Conservation (phyloP, 2,113 vertebrate species). For the Petaurus breviceps region DNA sequence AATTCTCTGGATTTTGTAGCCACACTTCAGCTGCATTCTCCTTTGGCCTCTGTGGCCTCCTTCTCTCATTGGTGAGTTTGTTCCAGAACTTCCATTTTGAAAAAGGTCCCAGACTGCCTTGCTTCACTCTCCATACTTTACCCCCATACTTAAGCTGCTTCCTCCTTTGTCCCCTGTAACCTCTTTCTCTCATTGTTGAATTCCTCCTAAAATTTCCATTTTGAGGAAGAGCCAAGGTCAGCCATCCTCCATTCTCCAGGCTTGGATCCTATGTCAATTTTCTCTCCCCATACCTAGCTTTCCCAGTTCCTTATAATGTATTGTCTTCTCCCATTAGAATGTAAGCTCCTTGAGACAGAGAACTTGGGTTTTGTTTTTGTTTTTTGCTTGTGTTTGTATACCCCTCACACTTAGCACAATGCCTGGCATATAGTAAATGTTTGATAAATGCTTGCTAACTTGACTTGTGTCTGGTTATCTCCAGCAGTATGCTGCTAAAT, state of each 20-base stretch:
- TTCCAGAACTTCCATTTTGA: neutral
- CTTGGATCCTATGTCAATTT: neutral
- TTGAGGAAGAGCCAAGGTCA: neutral
- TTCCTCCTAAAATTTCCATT: neutral
- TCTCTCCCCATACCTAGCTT: neutral
- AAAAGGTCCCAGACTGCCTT: neutral
- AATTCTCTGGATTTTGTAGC: neutral
- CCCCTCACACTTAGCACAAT: neutral
- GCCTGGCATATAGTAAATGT: neutral
- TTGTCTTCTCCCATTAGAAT: neutral
- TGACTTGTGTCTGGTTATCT: neutral
- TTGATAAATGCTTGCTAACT: neutral
- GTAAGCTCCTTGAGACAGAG: neutral
- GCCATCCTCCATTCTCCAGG: neutral
- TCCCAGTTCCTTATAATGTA: neutral
- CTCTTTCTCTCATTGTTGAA: neutral
- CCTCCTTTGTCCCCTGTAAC: neutral
- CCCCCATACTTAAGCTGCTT: neutral
- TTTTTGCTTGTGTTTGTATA: neutral
- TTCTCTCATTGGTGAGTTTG: neutral
- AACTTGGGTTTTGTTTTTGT: neutral
- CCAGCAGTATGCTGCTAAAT: neutral
- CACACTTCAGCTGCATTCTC: neutral
- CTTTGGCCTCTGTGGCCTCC: neutral
- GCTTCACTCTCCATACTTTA: neutral